Base-by-base conservation (phyloP, 1,140 invertebrate species). In the Euborellia annulipes region DNA sequence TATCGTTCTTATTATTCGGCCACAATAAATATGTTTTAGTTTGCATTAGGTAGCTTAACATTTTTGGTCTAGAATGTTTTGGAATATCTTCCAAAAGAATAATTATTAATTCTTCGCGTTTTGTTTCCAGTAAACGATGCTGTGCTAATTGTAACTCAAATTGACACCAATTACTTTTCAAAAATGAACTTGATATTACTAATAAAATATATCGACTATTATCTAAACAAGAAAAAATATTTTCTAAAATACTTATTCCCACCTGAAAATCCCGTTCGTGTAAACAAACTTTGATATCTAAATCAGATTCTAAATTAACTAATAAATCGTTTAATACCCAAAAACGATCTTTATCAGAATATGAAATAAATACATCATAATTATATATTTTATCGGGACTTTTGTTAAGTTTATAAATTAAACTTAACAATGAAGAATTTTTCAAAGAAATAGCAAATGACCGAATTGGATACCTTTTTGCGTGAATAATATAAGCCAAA, bases 71-170 rank as follows among this genome's bases (percentile, higher is more conserved):
- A 8, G 68, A 59, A 6, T 58, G 58, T 16, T 66, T 60, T 4
- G 74, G 74, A 50, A 78, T 75, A 39, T 76, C 69, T 57, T 77
- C 74, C 36, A 77, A 57, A 9, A 78, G 65, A 2, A 78, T 65
- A 2, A 78, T 51, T 7, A 75, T 68, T 11, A 78, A 59, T 41
- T 75, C 16, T 23, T 48, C 47, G 38, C 71, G 60, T 46, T 69
- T 65, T 0, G 69, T 69, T 55, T 78, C 75, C 45, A 76, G 57
- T 2, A 76, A 61, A 43, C 73, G 64, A 55, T 75, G 72, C 50
- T 78, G 74, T 0, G 74, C 74, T 23, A 78, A 53, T 56, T 76
- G 71, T 71, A 76, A 73, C 58, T 78, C 75, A 52, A 75, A 78
- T 44, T 74, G 69, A 58, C 75, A 78, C 75, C 75, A 78, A 39